phyloP scores from a whole-genome alignment of 2,113 vertebrate species.

The Miniopterus natalensis region DNA sequence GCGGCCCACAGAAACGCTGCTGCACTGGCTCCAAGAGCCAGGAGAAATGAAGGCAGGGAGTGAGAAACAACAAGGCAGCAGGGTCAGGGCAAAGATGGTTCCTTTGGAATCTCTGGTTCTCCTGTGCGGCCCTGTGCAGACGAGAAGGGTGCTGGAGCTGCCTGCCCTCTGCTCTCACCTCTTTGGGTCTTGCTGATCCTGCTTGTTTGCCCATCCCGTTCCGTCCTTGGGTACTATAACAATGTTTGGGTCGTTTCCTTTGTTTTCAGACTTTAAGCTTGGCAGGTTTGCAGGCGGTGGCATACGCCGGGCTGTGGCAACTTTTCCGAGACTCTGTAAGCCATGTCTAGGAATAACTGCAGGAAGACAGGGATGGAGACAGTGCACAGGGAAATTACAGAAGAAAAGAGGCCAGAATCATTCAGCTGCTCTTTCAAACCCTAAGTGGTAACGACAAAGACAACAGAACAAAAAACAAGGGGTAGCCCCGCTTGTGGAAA shows the following conservation, averaged over 20 bases:
- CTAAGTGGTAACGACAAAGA: neutral
- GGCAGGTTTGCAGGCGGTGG: slow-evolving; percentile 99
- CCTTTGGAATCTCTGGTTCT: neutral
- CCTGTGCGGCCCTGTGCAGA: no score
- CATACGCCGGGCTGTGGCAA: slow-evolving; percentile 99
- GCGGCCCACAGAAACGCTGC: neutral
- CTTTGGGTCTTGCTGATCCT: slow-evolving; percentile 99
- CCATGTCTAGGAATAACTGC: slow-evolving; percentile 99
- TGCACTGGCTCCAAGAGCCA: neutral
- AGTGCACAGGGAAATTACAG: neutral
- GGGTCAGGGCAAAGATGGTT: rapidly evolving
- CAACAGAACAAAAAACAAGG: neutral
- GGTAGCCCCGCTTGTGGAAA: neutral
- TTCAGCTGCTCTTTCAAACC: neutral
- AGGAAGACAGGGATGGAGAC: neutral
- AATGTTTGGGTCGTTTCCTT: slow-evolving; percentile 99
- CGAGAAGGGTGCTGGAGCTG: neutral
- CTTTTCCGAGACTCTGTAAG: slow-evolving; percentile 99
- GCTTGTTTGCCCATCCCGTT: slow-evolving; percentile 99
- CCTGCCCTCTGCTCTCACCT: slow-evolving; percentile 87
- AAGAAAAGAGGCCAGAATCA: no score
- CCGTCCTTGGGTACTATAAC: slow-evolving; percentile 99
- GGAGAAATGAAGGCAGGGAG: neutral
- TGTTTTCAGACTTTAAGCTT: slow-evolving; percentile 99
- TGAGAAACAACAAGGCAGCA: neutral